Conservation (phyloP, 2,888 invertebrate species). For the Drosophila mayaguana region DNA sequence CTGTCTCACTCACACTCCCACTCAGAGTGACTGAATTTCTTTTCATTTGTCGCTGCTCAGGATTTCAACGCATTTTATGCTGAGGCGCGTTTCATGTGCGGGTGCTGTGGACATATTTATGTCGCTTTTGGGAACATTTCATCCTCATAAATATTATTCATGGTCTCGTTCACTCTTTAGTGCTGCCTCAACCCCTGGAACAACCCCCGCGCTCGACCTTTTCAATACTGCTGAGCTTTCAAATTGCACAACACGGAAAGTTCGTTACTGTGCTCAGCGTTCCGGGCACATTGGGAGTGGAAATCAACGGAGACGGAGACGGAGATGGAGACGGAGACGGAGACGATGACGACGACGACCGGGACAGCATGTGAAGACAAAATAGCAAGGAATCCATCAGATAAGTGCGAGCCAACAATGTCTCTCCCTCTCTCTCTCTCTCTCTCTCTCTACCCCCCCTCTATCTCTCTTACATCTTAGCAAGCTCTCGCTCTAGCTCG, state of each 20-base stretch:
- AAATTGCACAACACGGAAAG: conserved; percentile 68
- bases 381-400: conserved; percentile 78
- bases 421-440: conserved; percentile 8
- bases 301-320: background rate
- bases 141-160: conserved; percentile 84
- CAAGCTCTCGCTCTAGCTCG: conserved; percentile 1
- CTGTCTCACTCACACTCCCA: background rate
- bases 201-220: conserved; percentile 6
- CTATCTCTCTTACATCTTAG: background rate
- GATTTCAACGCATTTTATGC: conserved; percentile 75
- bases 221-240: conserved; percentile 76
- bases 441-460: background rate
- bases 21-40: background rate
- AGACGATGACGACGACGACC: conserved; percentile 1
- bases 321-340: background rate
- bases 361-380: conserved; percentile 64
- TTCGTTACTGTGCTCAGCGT: conserved; percentile 67
- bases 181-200: conserved; percentile 24
- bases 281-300: conserved; percentile 36
- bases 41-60: conserved; percentile 40
- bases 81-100: conserved; percentile 80
- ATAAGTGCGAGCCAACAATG: conserved; percentile 69
- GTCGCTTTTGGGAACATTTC: conserved; percentile 84
- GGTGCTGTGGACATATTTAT: conserved; percentile 84
- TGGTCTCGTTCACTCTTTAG: conserved; percentile 72